phyloP scores from a whole-genome alignment of 1,140 invertebrate genomes.

The Tenebrio molitor region DNA sequence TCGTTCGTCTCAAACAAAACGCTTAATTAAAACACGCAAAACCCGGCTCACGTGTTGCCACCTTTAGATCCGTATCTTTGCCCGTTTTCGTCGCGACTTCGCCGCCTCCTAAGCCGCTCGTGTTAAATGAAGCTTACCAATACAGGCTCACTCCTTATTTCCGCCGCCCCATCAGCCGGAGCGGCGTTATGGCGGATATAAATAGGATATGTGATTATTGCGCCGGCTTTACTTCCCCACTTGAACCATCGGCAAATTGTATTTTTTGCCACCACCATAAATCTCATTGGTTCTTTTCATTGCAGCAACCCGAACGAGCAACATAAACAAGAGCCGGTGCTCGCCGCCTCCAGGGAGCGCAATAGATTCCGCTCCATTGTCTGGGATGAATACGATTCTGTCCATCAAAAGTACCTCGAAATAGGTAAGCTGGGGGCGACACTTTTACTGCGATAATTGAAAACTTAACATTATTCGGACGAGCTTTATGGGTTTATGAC shows the following conservation, averaged over 20 bases:
- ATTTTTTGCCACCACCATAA: conserved; percentile 43
- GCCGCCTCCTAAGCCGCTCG: background rate
- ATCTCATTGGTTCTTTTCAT: conserved; percentile 21
- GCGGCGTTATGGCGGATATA: conserved; percentile 47
- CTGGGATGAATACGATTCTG: conserved; percentile 92
- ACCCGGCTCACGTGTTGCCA: conserved; percentile 2
- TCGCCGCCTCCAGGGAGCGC: conserved; percentile 83
- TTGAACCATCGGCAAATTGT: conserved; percentile 48
- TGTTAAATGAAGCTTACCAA: conserved; percentile 41
- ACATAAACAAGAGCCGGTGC: conserved; percentile 78
- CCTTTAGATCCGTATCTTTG: conserved; percentile 6
- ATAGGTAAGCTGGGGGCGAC: conserved; percentile 82
- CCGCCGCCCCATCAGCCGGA: conserved; percentile 16
- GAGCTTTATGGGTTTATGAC: too few relatives aligned
- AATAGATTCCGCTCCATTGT: conserved; percentile 85
- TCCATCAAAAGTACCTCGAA: conserved; percentile 93
- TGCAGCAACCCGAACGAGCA: conserved; percentile 90
- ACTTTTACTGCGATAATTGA: too few relatives aligned
- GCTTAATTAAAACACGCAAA: conserved; percentile 32
- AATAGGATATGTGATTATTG: conserved; percentile 55
- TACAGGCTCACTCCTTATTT: conserved; percentile 43
- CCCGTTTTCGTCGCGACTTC: conserved; percentile 2
- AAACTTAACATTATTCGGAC: too few relatives aligned
- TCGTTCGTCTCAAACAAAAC: conserved; percentile 7
- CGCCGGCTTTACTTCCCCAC: conserved; percentile 27